Base-by-base conservation (phyloP, 2,113 vertebrate species). In the Paedocypris sp. region DNA sequence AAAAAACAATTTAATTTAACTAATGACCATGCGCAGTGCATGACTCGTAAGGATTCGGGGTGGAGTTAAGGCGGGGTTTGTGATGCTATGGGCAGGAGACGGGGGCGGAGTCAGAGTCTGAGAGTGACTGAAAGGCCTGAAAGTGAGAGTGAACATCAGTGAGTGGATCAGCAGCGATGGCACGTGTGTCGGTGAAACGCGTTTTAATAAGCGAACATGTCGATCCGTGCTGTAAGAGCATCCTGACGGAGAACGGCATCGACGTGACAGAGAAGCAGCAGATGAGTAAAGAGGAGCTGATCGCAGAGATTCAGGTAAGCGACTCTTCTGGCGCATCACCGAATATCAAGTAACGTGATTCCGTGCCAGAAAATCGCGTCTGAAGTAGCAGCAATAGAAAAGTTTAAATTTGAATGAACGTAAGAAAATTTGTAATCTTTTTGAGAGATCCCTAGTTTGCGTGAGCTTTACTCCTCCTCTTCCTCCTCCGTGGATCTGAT, bases 181-280 rank as follows among this genome's bases (percentile, higher is more conserved):
- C 90, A 29, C 78, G 89, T 3, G 77, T 87, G 6, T 73, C 66
- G 60, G 79, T 98, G 67, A 77, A 77, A 62, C 85, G 82, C 5
- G 81, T 97, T 38, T 75, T 98, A 41, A 91, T 98, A 73, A 96
- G 91, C 57, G 94, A 97, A 36, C 91, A 85, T 52, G 86, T 98
- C 18, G 94, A 95, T 69, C 88, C 90, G 0, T 87, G 89, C 68
- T 98, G 94, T 74, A 80, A 78, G 75, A 62, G 79, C 53, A 90
- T 96, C 43, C 77, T 98, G 76, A 84, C 86, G 65, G 86, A 89
- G 42, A 88, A 87, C 51, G 94, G 90, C 54, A 85, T 98, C 70
- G 80, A 74, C 41, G 94, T 94, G 18, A 88, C 84, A n/a, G 91
- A 96, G 71, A 91, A 81, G 39, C 82, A 78, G 5, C 86, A 80